Base-by-base conservation (phyloP, 2,113 vertebrate species). In the Cynopterus brachyotis region DNA sequence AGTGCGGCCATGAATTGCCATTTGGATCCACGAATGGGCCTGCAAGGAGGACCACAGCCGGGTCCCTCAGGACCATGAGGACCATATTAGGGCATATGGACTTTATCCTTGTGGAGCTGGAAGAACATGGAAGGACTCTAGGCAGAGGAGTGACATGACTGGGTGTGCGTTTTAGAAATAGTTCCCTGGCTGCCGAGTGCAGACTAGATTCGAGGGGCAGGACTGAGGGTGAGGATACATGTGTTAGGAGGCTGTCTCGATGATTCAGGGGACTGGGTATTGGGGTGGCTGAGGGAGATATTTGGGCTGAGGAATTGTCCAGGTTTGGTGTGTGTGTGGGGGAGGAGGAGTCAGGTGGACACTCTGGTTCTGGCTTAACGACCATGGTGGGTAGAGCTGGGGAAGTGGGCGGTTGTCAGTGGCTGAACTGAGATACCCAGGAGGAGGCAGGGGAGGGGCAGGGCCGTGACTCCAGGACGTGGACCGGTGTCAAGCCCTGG, bases 21-120 rank as follows among this genome's bases (percentile, higher is more conserved):
- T 30, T 67, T 22, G 69, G 64, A n/a, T n/a, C 32, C 0, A 5
- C 12, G 55, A 69, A 35, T 35, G 19, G 69, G 45, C 1, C 11
- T 13, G 10, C 4, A 12, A 8, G 42, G 59, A 50, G 60, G 85
- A 82, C 15, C n/a, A 10, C 37, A 73, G 72, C 59, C 57, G 75
- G 86, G 62, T 66, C 81, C 76, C 13, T 0, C 30, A 57, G 78
- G 89, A 28, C 70, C 0, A 0, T 19, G 72, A 50, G 26, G 45
- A 78, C 92, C 87, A 16, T 96, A 57, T 80, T 93, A 75, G 83
- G 83, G 70, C 87, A 66, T 90, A 73, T 95, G 93, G 80, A 72
- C 40, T 83, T 24, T 30, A 30, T 93, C 67, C 92, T 8, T 8
- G 0, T 2, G 62, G 55, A 62, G 45, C 88, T 17, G 17, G 37